These are phyloP conservation scores for Ctenosaura bakeri DNA, from an alignment of 2,797 vertebrate genomes.

Conservation along the genomic window DNA sequence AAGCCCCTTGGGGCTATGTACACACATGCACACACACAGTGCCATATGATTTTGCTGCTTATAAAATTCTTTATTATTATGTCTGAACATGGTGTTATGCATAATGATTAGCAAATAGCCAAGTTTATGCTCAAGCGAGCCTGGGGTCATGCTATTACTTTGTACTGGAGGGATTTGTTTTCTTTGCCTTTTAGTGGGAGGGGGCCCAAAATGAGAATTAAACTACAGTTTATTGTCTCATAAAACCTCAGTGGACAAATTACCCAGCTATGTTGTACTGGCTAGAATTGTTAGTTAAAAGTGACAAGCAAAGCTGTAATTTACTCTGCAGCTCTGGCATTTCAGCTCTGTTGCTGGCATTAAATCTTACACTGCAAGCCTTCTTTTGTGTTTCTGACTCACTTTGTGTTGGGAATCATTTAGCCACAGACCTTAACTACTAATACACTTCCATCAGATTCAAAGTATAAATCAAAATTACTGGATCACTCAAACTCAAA, in stretches of 20 bases:
- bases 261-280: constrained; percentile 53
- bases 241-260: constrained; percentile 69
- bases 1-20: not conserved
- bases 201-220: constrained; percentile 51
- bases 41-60: constrained; percentile 29
- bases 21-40: not conserved
- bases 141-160: constrained; percentile 41
- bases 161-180: constrained; percentile 56
- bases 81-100: constrained; percentile 36
- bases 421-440: constrained; percentile 77
- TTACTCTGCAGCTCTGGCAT: constrained; percentile 59
- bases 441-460: constrained; percentile 78
- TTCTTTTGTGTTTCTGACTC: constrained; percentile 73
- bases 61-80: constrained; percentile 7
- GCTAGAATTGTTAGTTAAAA: constrained; percentile 69
- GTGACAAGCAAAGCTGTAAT: constrained; percentile 64
- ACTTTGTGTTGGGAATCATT: constrained; percentile 74
- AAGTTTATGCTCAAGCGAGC: constrained; percentile 44
- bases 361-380: constrained; percentile 57
- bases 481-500: constrained; percentile 77
- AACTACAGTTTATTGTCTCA: constrained; percentile 66
- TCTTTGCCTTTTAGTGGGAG: constrained; percentile 47
- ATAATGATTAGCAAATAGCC: constrained; percentile 44
- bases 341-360: constrained; percentile 51
- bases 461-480: constrained; percentile 84